Evolutionary conservation across 2,888 invertebrate species (phyloP).

Genomic region (Sminthurides aquaticus): DNA sequence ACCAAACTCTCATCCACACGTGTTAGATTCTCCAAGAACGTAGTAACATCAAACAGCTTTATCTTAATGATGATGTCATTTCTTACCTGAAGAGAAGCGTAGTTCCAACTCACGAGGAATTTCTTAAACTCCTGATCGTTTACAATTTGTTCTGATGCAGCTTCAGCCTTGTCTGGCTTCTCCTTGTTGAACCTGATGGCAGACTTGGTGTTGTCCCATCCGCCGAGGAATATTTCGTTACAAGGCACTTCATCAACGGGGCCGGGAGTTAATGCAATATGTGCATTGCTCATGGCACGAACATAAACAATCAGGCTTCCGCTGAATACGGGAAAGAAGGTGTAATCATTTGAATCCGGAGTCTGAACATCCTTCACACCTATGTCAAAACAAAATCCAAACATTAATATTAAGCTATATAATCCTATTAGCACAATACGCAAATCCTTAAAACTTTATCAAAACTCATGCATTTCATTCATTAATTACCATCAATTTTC

Average conservation of each 20-base stretch:
- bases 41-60: too few species aligned
- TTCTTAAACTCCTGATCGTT: slow-evolving; percentile 67
- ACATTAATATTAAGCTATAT: slow-evolving; percentile 4
- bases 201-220: slow-evolving; percentile 78
- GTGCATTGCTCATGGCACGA: slow-evolving; percentile 73
- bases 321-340: slow-evolving; percentile 64
- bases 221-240: slow-evolving; percentile 78
- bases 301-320: slow-evolving; percentile 70
- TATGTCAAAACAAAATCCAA: too few species aligned
- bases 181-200: slow-evolving; percentile 70
- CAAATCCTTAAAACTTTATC: too few species aligned
- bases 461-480: background rate
- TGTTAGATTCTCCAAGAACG: too few species aligned
- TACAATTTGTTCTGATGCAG: slow-evolving; percentile 64
- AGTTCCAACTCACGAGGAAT: slow-evolving; percentile 76
- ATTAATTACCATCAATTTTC: slow-evolving; percentile 49
- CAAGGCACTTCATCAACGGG: slow-evolving; percentile 68
- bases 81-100: slow-evolving; percentile 46
- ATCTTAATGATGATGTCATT: too few species aligned
- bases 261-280: slow-evolving; percentile 64
- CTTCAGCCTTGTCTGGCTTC: slow-evolving; percentile 65
- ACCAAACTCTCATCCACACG: too few species aligned
- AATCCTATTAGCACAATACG: background rate
- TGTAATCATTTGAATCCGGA: slow-evolving; percentile 72
- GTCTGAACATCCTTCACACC: slow-evolving; percentile 61